These are phyloP conservation scores for Eulemur coronatus DNA, from an alignment of 2,797 vertebrate species.

Conservation along the genomic window DNA sequence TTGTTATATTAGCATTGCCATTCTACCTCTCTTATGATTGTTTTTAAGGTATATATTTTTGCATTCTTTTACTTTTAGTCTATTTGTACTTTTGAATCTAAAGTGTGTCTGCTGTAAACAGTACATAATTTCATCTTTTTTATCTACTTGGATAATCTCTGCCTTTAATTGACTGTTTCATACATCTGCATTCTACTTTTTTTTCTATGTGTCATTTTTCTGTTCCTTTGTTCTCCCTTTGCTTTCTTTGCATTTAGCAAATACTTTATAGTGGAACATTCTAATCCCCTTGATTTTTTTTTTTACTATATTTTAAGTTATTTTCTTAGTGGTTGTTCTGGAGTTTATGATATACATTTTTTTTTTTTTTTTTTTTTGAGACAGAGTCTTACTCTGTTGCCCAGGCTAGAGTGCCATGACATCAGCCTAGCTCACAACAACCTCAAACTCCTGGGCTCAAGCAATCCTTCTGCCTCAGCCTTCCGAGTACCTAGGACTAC, in stretches of 20 bases:
- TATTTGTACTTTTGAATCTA: background rate
- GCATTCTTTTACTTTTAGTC: background rate
- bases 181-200: background rate
- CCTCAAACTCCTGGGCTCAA: too few species aligned
- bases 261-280: background rate
- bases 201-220: background rate
- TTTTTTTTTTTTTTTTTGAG: too few species aligned
- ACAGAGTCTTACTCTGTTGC: too few species aligned
- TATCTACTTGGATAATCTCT: background rate
- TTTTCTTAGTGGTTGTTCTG: background rate
- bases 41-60: background rate
- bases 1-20: background rate
- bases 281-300: background rate
- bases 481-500: too few species aligned
- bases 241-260: background rate
- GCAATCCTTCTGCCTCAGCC: too few species aligned
- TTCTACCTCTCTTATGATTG: background rate
- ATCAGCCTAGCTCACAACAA: too few species aligned
- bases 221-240: background rate
- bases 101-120: background rate
- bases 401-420: too few species aligned
- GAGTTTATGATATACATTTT: background rate
- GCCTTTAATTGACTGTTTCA: background rate
- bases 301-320: background rate
- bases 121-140: background rate